Conservation (phyloP, 2,113 vertebrate genomes). For the Lampris incognitus region DNA sequence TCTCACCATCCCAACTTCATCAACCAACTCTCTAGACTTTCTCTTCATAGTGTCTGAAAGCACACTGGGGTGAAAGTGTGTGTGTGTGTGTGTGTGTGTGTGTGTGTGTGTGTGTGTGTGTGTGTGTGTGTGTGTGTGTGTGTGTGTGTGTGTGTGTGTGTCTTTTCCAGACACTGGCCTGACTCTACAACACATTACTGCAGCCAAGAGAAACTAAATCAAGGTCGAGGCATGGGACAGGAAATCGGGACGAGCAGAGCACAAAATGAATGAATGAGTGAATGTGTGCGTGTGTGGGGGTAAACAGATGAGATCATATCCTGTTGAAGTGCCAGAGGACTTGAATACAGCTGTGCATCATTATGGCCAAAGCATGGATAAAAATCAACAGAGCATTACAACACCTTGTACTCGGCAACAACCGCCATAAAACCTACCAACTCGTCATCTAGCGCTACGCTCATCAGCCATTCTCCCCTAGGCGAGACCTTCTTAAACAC, state of each 20-base stretch:
- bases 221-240: slow-evolving; percentile 13
- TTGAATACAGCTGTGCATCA: slow-evolving; percentile 56
- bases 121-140: too few species aligned
- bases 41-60: too few species aligned
- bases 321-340: slow-evolving; percentile 36
- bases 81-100: background rate
- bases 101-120: background rate
- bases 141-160: background rate
- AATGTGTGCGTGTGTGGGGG: background rate
- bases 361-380: slow-evolving; percentile 22
- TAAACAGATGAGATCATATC: slow-evolving; percentile 56
- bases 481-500: slow-evolving; percentile 26
- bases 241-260: slow-evolving; percentile 23
- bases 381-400: slow-evolving; percentile 49
- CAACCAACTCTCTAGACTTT: too few species aligned
- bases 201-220: slow-evolving; percentile 14
- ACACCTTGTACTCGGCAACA: slow-evolving; percentile 26
- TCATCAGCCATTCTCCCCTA: slow-evolving; percentile 43
- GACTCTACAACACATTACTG: background rate
- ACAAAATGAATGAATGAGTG: slow-evolving; percentile 10
- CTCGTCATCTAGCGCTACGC: slow-evolving; percentile 17
- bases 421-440: slow-evolving; percentile 8
- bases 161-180: background rate
- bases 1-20: too few species aligned
- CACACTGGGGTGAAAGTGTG: too few species aligned